Percentiles rank a stretch among this genome's conserved stretches.
Evolutionary conservation across 1,140 invertebrate species (phyloP).

Genomic region (Drosophila ficusphila): DNA sequence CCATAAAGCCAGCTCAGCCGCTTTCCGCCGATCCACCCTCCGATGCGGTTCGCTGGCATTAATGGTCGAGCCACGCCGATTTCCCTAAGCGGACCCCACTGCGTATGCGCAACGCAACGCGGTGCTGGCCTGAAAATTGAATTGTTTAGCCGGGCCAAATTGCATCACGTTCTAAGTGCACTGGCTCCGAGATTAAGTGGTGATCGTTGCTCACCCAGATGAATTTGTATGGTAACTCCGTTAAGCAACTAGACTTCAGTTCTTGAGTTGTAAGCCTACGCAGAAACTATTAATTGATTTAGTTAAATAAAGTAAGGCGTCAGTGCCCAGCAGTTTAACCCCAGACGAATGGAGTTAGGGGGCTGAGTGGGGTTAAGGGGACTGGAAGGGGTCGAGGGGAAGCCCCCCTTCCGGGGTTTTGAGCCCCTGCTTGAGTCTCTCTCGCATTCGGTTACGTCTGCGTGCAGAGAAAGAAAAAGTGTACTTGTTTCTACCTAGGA

Average conservation of each 20-base stretch:
- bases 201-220: too few species aligned
- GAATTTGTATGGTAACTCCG: too few species aligned
- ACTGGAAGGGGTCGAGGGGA: neutral
- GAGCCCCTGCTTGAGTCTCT: conserved; percentile 28
- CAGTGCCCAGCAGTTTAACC: conserved; percentile 47
- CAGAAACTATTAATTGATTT: too few species aligned
- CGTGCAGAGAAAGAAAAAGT: neutral
- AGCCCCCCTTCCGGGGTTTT: conserved; percentile 1
- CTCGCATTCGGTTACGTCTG: neutral
- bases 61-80: conserved; percentile 10
- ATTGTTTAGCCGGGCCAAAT: neutral
- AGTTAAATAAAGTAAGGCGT: conserved; percentile 58
- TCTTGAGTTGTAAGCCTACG: too few species aligned
- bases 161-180: conserved; percentile 36
- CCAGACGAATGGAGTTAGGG: conserved; percentile 41
- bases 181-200: neutral
- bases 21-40: conserved; percentile 12
- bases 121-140: conserved; percentile 11
- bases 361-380: neutral
- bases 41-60: conserved; percentile 21
- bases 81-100: conserved; percentile 4
- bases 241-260: too few species aligned
- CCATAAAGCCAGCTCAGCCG: conserved; percentile 33
- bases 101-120: conserved; percentile 47
- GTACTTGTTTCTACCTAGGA: too few species aligned